These are phyloP conservation scores for Cichladusa arquata DNA, from an alignment of 2,113 vertebrate species.

Conservation along the genomic window DNA sequence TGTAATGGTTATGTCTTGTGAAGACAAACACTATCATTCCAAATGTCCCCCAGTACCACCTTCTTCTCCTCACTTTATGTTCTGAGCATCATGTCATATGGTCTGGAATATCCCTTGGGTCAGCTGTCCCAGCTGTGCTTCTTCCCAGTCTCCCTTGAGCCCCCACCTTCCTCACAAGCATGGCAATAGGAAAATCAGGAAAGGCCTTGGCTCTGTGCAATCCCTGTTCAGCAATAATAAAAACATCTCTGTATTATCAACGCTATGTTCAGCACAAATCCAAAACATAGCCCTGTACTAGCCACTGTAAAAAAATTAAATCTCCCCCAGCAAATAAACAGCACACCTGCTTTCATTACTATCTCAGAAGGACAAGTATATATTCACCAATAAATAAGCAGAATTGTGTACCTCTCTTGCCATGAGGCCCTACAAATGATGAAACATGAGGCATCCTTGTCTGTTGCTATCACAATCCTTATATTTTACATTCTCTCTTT, in stretches of 20 bases:
- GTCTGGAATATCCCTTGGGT: background rate
- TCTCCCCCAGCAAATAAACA: background rate
- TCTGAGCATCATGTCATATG: background rate
- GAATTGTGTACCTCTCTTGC: background rate
- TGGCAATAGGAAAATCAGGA: background rate
- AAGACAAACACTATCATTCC: background rate
- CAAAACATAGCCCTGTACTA: background rate
- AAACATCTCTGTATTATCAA: background rate
- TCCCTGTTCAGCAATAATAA: background rate
- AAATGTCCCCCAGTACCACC: background rate
- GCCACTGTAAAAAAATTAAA: background rate
- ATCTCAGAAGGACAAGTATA: background rate
- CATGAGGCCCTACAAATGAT: background rate
- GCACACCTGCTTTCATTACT: background rate
- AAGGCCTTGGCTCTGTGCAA: background rate
- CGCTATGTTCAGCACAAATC: background rate
- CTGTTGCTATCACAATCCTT: background rate
- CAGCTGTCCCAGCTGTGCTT: background rate
- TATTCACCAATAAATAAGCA: background rate
- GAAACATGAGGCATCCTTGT: background rate
- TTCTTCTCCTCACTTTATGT: background rate
- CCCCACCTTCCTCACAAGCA: no score
- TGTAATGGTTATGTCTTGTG: background rate
- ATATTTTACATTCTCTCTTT: background rate
- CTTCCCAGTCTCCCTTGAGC: fast-evolving